Conservation (phyloP, 2,888 invertebrate species). For the Cerastis leucographa region DNA sequence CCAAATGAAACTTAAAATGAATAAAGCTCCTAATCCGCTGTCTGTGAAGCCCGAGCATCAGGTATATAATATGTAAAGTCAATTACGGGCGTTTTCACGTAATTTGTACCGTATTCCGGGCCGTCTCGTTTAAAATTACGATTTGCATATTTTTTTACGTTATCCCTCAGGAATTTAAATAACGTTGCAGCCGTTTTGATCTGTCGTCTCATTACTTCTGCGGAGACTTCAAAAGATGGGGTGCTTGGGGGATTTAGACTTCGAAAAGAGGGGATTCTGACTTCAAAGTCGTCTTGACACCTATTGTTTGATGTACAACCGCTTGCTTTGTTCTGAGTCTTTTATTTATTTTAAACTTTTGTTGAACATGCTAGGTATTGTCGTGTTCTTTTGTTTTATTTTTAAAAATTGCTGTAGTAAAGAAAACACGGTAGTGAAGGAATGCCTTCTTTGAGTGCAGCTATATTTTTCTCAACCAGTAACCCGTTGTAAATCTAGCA, state of each 20-base stretch:
- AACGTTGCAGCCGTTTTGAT: constrained; percentile 52
- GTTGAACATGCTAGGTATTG: neutral
- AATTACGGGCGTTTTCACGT: constrained; percentile 58
- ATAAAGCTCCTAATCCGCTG: constrained; percentile 16
- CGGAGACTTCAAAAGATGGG: constrained; percentile 36
- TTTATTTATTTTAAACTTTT: constrained; percentile 33
- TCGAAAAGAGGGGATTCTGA: constrained; percentile 16
- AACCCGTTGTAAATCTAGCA: too few relatives aligned
- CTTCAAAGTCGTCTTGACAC: constrained; percentile 22
- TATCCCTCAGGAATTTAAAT: constrained; percentile 47
- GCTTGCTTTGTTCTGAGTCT: constrained; percentile 37
- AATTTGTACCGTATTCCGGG: constrained; percentile 47
- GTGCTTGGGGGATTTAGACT: constrained; percentile 13
- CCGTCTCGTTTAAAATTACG: constrained; percentile 50
- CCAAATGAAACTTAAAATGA: neutral
- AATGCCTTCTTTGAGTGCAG: neutral
- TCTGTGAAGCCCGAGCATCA: constrained; percentile 14
- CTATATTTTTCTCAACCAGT: too few relatives aligned
- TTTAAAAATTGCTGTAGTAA: neutral
- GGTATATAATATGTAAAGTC: constrained; percentile 58
- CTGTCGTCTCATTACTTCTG: constrained; percentile 55
- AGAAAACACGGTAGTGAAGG: neutral
- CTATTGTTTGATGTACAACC: constrained; percentile 35
- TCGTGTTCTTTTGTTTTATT: neutral
- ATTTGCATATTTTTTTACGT: constrained; percentile 54